phyloP scores from a whole-genome alignment of 2,888 invertebrate genomes.

The Lasius platythorax region DNA sequence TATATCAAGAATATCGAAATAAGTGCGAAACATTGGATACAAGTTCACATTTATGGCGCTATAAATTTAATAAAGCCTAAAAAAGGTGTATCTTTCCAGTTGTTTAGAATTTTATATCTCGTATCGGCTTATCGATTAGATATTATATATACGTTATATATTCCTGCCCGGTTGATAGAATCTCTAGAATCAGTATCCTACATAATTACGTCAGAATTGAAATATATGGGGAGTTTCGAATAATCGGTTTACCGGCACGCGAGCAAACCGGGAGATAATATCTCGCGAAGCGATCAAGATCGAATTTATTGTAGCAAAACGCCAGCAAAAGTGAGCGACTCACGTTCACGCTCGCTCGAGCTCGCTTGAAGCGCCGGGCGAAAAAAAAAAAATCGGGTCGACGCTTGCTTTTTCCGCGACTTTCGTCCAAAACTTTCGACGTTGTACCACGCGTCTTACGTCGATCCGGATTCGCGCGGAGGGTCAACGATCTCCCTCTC shows the following conservation, averaged over 20 bases:
- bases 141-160: background rate
- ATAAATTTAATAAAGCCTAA: background rate
- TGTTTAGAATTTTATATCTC: background rate
- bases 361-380: conserved; percentile 14
- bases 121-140: background rate
- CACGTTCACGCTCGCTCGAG: conserved; percentile 27
- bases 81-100: background rate
- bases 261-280: background rate
- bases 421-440: conserved; percentile 69
- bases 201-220: background rate
- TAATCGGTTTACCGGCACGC: background rate
- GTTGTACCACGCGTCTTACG: conserved; percentile 58
- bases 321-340: conserved; percentile 5
- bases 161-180: background rate
- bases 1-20: background rate
- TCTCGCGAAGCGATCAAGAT: background rate
- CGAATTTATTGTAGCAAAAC: background rate
- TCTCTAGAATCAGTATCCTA: background rate
- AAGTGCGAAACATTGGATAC: background rate
- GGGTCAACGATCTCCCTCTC: conserved; percentile 73
- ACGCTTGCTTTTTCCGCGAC: conserved; percentile 32
- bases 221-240: background rate
- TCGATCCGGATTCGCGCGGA: conserved; percentile 60
- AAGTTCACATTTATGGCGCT: background rate
- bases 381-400: conserved; percentile 59